Percentiles rank a stretch among this genome's conserved stretches.
Evolutionary conservation across 2,797 vertebrate genomes (phyloP).

Genomic region (Tragelaphus oryx): DNA sequence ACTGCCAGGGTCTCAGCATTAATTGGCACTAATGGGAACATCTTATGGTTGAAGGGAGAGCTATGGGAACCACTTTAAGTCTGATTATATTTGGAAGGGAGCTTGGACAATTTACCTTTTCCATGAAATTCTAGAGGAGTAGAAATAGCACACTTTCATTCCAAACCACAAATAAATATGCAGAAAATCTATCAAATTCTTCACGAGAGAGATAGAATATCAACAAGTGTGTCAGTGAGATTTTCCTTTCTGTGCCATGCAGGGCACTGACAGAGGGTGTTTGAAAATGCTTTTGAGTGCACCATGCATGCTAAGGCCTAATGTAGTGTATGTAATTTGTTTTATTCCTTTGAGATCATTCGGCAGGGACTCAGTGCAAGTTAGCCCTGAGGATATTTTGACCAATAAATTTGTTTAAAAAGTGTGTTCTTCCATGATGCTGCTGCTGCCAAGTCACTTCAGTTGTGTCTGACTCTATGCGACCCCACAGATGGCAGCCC

Average conservation of each 20-base stretch:
- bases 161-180: not conserved
- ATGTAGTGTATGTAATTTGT: not conserved
- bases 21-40: conserved; percentile 53
- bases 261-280: not conserved
- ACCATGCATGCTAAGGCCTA: not conserved
- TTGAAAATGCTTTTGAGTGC: not conserved
- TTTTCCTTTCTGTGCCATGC: not conserved
- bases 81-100: conserved; percentile 38
- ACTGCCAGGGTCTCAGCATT: conserved; percentile 42
- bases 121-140: not conserved
- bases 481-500: too few relatives aligned
- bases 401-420: conserved; percentile 21
- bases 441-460: too few relatives aligned
- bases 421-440: not conserved
- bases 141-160: not conserved
- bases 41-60: conserved; percentile 28
- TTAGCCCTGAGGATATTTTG: not conserved
- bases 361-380: not conserved
- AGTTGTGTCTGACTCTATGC: too few relatives aligned
- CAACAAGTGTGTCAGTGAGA: not conserved
- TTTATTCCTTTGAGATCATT: not conserved
- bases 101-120: conserved; percentile 10
- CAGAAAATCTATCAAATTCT: not conserved
- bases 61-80: conserved; percentile 41
- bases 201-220: not conserved